phyloP scores from a whole-genome alignment of 2,888 invertebrate genomes.

The Sturmia bella region DNA sequence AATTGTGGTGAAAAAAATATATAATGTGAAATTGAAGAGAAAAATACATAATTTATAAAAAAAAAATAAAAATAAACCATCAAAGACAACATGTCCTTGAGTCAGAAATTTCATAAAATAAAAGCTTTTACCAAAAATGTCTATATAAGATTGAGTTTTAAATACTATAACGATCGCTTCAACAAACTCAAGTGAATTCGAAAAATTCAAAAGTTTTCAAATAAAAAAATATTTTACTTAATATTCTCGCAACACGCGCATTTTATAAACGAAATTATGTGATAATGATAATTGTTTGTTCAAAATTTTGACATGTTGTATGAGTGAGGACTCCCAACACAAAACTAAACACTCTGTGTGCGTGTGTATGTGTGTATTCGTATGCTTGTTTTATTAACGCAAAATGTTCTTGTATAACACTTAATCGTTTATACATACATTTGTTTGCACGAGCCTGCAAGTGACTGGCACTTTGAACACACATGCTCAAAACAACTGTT shows the following conservation, averaged over 20 bases:
- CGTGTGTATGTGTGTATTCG: too few relatives aligned
- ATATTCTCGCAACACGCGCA: neutral
- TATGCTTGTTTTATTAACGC: neutral
- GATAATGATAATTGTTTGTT: constrained; percentile 38
- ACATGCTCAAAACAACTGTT: constrained; percentile 7
- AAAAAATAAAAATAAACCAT: constrained; percentile 5
- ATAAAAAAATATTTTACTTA: neutral
- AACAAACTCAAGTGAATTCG: constrained; percentile 43
- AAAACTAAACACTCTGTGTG: neutral
- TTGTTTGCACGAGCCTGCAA: constrained; percentile 2
- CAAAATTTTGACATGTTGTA: neutral
- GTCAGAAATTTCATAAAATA: constrained; percentile 77
- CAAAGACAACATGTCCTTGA: constrained; percentile 75
- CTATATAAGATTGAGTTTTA: constrained; percentile 74
- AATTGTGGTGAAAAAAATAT: neutral
- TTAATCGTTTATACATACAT: neutral
- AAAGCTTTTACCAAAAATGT: constrained; percentile 76
- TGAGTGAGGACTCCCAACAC: neutral
- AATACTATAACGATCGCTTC: constrained; percentile 74
- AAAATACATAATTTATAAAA: neutral
- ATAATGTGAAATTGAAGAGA: neutral
- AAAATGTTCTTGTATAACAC: constrained; percentile 17
- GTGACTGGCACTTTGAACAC: constrained; percentile 3
- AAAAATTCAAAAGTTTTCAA: neutral
- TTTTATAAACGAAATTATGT: constrained; percentile 38